These are phyloP conservation scores for Spinibarbus caldwelli DNA, from an alignment of 2,797 vertebrate genomes.

Conservation along the genomic window DNA sequence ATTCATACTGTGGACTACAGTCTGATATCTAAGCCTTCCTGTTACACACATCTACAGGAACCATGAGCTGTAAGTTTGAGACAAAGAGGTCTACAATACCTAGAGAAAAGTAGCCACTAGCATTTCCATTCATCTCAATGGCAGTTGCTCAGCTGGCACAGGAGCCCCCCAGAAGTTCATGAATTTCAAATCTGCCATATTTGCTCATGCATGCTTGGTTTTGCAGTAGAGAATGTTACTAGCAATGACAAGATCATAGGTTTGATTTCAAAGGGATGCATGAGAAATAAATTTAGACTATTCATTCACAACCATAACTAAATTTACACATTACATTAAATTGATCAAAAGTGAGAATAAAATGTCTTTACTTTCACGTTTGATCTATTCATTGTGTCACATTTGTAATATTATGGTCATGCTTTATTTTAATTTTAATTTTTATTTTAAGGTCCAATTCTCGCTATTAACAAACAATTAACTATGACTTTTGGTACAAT, in stretches of 20 bases:
- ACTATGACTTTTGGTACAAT: no score
- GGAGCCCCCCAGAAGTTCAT: not conserved
- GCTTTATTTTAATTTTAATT: no score
- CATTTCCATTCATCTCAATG: conserved; percentile 19
- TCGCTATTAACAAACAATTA: no score
- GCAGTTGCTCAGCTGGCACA: conserved; percentile 8
- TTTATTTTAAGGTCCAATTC: no score
- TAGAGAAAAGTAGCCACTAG: not conserved
- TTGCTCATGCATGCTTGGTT: not conserved
- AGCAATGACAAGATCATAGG: not conserved
- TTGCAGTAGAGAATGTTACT: not conserved
- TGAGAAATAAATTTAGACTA: not conserved
- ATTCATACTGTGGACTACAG: conserved; percentile 45
- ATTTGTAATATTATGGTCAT: no score
- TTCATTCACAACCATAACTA: no score
- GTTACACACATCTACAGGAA: no score
- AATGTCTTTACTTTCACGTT: no score
- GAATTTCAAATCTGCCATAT: not conserved
- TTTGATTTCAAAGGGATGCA: no score
- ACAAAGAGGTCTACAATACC: conserved; percentile 10
- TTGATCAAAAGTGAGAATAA: no score
- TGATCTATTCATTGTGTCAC: no score
- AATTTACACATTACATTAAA: no score
- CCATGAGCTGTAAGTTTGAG: not conserved
- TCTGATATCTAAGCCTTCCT: conserved; percentile 16